phyloP scores from a whole-genome alignment of 2,113 vertebrate species.

The Dendrocopos noguchii region DNA sequence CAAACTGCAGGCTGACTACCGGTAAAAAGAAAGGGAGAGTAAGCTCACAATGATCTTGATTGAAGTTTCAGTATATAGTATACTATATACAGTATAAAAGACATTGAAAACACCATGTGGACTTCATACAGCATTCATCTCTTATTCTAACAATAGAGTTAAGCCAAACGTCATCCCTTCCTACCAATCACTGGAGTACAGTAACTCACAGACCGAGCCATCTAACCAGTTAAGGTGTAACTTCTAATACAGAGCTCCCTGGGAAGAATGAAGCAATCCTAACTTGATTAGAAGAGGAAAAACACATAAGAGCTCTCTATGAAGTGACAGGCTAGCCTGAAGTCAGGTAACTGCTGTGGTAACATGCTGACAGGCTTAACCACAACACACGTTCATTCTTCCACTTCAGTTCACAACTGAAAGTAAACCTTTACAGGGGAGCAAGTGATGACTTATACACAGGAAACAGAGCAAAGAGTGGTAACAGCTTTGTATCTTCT shows the following conservation, averaged over 20 bases:
- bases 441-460: background rate
- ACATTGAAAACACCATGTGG: background rate
- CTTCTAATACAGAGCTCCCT: background rate
- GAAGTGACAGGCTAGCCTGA: background rate
- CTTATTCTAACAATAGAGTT: background rate
- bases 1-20: background rate
- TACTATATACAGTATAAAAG: background rate
- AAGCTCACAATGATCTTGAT: background rate
- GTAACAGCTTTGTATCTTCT: background rate
- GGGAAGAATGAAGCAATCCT: background rate
- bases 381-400: conserved; percentile 16
- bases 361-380: background rate
- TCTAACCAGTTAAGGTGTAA: conserved; percentile 39
- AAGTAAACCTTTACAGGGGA: background rate
- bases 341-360: background rate
- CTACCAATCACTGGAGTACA: background rate
- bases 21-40: background rate
- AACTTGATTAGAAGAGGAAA: background rate
- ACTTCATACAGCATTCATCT: background rate
- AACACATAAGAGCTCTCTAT: background rate
- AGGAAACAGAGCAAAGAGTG: background rate
- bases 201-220: background rate
- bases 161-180: background rate
- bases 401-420: conserved; percentile 10
- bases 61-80: background rate